Evolutionary conservation across 2,113 vertebrate species (phyloP).

Genomic region (Platycercus adscitus): DNA sequence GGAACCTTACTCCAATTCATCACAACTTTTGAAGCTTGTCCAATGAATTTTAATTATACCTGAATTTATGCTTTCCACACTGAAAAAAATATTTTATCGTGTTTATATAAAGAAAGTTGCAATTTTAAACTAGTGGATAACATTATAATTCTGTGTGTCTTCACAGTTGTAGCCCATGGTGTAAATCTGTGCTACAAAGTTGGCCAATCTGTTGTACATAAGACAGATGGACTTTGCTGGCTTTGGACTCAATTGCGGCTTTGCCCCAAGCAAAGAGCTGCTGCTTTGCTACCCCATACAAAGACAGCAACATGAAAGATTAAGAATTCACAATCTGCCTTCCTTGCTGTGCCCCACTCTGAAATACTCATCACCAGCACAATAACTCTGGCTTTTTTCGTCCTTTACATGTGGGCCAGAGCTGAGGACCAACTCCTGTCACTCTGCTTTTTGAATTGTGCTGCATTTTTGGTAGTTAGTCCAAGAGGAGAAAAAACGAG

Average conservation of each 20-base stretch:
- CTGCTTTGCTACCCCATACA: neutral
- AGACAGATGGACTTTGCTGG: constrained; percentile 40
- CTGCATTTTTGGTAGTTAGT: neutral
- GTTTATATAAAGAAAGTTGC: neutral
- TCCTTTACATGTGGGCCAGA: neutral
- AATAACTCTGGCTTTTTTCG: neutral
- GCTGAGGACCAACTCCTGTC: neutral
- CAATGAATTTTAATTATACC: neutral
- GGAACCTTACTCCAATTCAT: neutral
- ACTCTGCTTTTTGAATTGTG: neutral
- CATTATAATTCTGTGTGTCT: neutral
- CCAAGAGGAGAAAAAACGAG: neutral
- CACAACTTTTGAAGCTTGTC: neutral
- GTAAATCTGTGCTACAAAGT: constrained; percentile 3
- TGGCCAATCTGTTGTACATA: neutral
- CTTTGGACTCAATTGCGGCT: neutral
- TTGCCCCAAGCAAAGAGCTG: neutral
- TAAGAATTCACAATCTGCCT: neutral
- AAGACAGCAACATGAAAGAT: neutral
- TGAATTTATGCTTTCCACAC: neutral
- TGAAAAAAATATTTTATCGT: neutral
- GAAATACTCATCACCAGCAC: neutral
- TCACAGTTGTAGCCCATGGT: neutral
- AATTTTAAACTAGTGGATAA: neutral
- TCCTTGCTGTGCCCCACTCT: neutral